phyloP scores from a whole-genome alignment of 2,113 vertebrate species.

The Stigmatopora nigra region DNA sequence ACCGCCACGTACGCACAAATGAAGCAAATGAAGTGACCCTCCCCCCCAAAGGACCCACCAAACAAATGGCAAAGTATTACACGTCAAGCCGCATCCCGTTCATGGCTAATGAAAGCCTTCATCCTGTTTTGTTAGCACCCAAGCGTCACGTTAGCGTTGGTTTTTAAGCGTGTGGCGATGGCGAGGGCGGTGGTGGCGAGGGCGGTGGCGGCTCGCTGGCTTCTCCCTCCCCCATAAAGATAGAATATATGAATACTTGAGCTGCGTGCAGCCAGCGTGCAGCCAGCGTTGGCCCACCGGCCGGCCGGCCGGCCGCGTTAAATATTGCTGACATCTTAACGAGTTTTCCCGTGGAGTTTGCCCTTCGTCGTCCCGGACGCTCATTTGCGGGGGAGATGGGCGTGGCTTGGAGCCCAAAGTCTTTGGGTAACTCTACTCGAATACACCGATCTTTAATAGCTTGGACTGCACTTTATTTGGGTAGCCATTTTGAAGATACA shows the following conservation, averaged over 20 bases:
- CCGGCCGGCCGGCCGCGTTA: slow-evolving; percentile 51
- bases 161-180: too few species aligned
- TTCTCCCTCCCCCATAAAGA: slow-evolving; percentile 1
- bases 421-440: too few species aligned
- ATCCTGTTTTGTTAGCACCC: slow-evolving; percentile 1
- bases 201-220: not conserved
- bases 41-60: slow-evolving; percentile 45
- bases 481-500: too few species aligned
- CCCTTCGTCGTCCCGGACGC: slow-evolving; percentile 57
- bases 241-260: slow-evolving; percentile 4
- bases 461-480: too few species aligned
- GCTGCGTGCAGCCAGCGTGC: not conserved
- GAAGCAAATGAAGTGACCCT: too few species aligned
- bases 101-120: slow-evolving; percentile 7
- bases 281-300: slow-evolving; percentile 47
- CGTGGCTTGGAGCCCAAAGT: slow-evolving; percentile 4
- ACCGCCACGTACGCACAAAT: too few species aligned
- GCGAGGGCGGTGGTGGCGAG: not conserved
- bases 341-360: slow-evolving; percentile 41
- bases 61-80: slow-evolving; percentile 70
- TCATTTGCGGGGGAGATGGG: not conserved
- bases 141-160: not conserved
- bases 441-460: slow-evolving; percentile 6
- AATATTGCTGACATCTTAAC: slow-evolving; percentile 61
- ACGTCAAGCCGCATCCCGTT: slow-evolving; percentile 41